Conservation (phyloP, 1,140 invertebrate genomes). For the Drosophila tristis region DNA sequence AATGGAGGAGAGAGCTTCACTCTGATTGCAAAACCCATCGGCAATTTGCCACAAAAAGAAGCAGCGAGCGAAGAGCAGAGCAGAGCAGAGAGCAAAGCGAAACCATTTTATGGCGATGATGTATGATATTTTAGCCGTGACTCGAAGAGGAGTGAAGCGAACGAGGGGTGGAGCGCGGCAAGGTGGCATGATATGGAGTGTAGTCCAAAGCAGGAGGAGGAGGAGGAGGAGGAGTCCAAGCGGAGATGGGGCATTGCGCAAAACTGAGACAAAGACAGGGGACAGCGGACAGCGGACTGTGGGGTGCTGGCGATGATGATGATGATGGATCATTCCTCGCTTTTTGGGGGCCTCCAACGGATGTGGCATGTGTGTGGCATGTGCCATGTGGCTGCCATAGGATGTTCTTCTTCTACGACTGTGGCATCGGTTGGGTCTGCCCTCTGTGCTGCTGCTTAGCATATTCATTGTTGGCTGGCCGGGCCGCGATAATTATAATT, state of each 20-base stretch:
- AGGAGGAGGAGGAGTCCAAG: background rate
- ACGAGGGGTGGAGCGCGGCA: background rate
- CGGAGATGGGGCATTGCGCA: conserved; percentile 44
- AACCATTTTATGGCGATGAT: conserved; percentile 62
- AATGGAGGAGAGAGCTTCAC: conserved; percentile 44
- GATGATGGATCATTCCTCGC: conserved; percentile 32
- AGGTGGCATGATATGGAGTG: background rate
- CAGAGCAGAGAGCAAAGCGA: conserved; percentile 14
- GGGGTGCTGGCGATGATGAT: conserved; percentile 20
- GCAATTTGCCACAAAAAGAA: conserved; percentile 68
- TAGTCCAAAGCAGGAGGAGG: conserved; percentile 7
- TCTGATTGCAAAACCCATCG: conserved; percentile 69
- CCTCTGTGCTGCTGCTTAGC: conserved; percentile 50
- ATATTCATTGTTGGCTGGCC: conserved; percentile 70
- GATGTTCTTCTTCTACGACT: conserved; percentile 57
- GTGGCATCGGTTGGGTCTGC: background rate
- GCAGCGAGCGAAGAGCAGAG: conserved; percentile 4
- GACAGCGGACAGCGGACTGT: too few species aligned
- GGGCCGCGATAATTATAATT: conserved; percentile 64
- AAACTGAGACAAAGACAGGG: conserved; percentile 41
- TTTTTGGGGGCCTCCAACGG: conserved; percentile 28
- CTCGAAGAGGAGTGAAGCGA: background rate
- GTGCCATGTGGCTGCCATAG: conserved; percentile 26
- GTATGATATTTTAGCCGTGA: conserved; percentile 57
- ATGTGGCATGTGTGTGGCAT: conserved; percentile 51